Evolutionary conservation across 2,888 invertebrate genomes (phyloP), one percentile per base, ranked within the genome.

Genomic region (Eristalis tenax): DNA sequence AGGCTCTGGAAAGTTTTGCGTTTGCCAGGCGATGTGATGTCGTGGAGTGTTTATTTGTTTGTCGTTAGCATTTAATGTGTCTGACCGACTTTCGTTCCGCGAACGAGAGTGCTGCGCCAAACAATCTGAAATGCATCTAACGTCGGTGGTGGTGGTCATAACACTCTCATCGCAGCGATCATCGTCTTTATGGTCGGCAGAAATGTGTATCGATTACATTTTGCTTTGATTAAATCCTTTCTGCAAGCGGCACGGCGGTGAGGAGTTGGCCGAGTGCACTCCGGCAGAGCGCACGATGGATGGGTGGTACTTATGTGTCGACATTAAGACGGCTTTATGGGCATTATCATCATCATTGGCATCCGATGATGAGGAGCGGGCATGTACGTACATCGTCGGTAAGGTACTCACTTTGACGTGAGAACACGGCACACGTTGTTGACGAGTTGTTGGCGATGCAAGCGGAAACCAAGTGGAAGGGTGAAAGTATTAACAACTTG

Each of bases 111-210:
- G 73, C 63, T 22, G 23, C 50, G 50, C 18, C 18, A 18, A 50
- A 18, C 50, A n/a, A 56, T 23, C 63, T n/a, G n/a, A 59, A 59
- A 65, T 61, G 26, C 69, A 65, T 76, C 77, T 78, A 68, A 61
- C 59, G 76, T 76, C 43, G 18, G 6, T 8, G 50, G 50, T 50
- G 50, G 18, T 73, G 76, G 76, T 56, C 68, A 81, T 84, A 80
- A 84, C 71, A 84, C 81, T 84, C 75, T 81, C 84, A 76, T 85
- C 76, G 81, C 76, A 81, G 76, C 75, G 84, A 85, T 85, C 68
- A 81, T 85, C 81, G 71, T 76, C 63, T 85, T 73, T 76, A 76
- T 85, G 81, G 76, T 57, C 84, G 71, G 64, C 76, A 81, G 63
- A 76, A 35, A 66, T 40, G 63, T 68, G 71, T 85, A 85, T 85